These are phyloP conservation scores for Holacanthella duospinosa DNA, from an alignment of 2,888 invertebrate species.

Conservation along the genomic window DNA sequence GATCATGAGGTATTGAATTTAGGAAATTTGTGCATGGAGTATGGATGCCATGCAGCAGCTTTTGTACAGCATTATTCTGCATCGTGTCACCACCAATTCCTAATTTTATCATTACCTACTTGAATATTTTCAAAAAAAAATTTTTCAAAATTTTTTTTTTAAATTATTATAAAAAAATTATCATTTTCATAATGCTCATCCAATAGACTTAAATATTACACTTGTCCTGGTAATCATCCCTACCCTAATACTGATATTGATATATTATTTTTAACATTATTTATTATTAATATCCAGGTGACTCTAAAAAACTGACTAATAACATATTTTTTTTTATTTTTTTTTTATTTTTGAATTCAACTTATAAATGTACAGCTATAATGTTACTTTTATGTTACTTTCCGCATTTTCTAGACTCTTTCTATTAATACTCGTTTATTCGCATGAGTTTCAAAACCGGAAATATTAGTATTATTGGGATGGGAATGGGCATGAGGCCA, in stretches of 20 bases:
- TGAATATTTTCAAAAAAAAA: too few species aligned
- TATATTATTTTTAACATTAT: too few species aligned
- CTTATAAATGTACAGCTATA: too few species aligned
- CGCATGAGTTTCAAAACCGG: neutral
- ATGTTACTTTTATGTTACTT: neutral
- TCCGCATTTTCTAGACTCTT: neutral
- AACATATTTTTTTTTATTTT: neutral
- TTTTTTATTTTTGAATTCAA: neutral
- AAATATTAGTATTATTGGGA: too few species aligned
- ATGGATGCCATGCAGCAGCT: neutral
- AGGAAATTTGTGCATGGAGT: constrained; percentile 6
- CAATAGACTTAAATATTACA: too few species aligned
- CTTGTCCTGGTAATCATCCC: too few species aligned
- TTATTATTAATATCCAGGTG: too few species aligned
- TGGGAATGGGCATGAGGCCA: neutral
- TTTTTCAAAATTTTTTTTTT: too few species aligned
- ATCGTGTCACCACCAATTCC: neutral
- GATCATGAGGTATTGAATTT: constrained; percentile 68
- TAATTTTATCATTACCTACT: too few species aligned
- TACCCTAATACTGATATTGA: too few species aligned
- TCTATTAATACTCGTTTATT: constrained; percentile 4
- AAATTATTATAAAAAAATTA: neutral
- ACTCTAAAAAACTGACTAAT: too few species aligned
- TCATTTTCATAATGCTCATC: neutral
- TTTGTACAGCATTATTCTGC: constrained; percentile 1